A percentile compares a stretch with the other conserved stretches of the same genome.
These are phyloP conservation scores for Empidonax traillii DNA, from an alignment of 2,113 vertebrate species.

Conservation along the genomic window DNA sequence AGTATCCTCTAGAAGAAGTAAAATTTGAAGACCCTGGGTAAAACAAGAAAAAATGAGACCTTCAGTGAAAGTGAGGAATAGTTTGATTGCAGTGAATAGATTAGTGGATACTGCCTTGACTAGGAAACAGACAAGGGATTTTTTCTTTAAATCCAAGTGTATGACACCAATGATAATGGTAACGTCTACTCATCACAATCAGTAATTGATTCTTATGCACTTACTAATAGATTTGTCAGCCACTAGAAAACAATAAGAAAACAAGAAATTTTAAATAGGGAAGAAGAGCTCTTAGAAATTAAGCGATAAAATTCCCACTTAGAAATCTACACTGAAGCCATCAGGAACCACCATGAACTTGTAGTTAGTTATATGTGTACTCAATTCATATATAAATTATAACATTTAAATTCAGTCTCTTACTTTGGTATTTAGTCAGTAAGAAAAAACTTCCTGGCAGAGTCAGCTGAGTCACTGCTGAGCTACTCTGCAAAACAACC, in stretches of 20 bases:
- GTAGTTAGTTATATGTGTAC: background rate
- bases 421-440: background rate
- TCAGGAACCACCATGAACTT: background rate
- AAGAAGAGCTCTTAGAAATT: background rate
- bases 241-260: background rate
- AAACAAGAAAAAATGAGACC: background rate
- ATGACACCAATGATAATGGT: background rate
- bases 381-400: background rate
- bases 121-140: background rate
- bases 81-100: background rate
- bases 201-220: background rate
- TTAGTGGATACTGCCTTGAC: background rate
- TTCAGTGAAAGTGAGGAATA: background rate
- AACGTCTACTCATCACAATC: background rate
- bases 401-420: background rate
- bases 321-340: background rate
- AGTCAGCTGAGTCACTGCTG: background rate
- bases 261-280: background rate
- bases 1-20: background rate
- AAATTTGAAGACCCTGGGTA: accelerated
- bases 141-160: background rate
- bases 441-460: background rate
- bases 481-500: background rate
- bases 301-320: background rate
- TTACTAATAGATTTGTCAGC: background rate